Evolutionary conservation across 1,140 invertebrate species (phyloP), one percentile per base, ranked within the genome.

Genomic region (Drosophila littoralis): DNA sequence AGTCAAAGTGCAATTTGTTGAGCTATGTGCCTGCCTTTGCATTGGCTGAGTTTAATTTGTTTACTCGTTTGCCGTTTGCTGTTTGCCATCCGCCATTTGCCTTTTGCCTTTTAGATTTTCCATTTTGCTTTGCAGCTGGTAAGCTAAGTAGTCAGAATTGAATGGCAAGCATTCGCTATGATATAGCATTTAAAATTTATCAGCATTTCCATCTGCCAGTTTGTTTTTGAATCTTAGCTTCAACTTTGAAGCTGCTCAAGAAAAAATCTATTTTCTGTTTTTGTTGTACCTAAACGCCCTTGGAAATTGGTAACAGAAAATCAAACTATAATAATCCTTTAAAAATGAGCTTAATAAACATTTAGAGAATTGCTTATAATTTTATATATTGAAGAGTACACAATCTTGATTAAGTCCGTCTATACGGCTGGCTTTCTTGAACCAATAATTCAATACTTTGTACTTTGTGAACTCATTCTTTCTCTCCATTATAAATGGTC

Each of bases 1-100:
- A 81, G 83, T 86, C 83, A 88, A 86, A 86, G 83, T 86, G 83
- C 83, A 86, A 86, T 86, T 86, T 84, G 81, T 80, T 80, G 65
- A 61, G 72, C 72, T 65, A 72, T 61, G 58, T 35, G 36, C 63
- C 70, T 77, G 83, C 83, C 60, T 6, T 79, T 66, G 48, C 54
- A 43, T 77, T 81, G 79, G 66, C 74, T 58, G 70, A 85, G 65
- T 84, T 85, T 84, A 84, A 84, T 84, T 84, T 84, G 81, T 85
- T 81, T 81, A 84, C 75, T 71, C 69, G 64, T 68, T 65, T 60
- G 67, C 77, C 63, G 54, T 73, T 70, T 81, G 80, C 71, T 32
- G 8, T 54, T 65, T 54, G 50, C 61, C 61, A 38, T 66, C 57
- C 32, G 63, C 50, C 51, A 40, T 48, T 55, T 54, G 43, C 60